Percentiles rank a stretch among this genome's conserved stretches.
Evolutionary conservation across 1,140 invertebrate species (phyloP).

Genomic region (Pemphigus obesinymphae): DNA sequence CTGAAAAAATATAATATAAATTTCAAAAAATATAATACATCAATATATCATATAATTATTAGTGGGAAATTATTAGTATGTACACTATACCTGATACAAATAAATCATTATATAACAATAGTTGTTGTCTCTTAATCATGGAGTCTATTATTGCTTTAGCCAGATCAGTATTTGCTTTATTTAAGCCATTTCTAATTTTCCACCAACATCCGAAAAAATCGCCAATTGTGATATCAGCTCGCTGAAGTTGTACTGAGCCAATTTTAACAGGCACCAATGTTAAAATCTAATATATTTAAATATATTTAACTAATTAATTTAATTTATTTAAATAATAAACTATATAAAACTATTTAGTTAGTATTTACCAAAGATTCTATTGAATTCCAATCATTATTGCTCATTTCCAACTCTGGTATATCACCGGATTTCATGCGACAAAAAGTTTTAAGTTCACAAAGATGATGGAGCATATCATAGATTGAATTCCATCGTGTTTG

Average conservation of each 20-base stretch:
- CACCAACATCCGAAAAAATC: not conserved
- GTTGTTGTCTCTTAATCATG: too few species aligned
- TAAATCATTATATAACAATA: too few species aligned
- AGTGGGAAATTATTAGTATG: too few species aligned
- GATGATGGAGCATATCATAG: not conserved
- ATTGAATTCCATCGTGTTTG: not conserved
- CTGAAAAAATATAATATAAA: too few species aligned
- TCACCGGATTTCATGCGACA: not conserved
- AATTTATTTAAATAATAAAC: not conserved
- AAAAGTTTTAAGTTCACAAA: not conserved
- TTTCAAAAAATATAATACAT: too few species aligned
- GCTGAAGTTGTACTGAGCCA: too few species aligned
- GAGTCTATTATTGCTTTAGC: too few species aligned
- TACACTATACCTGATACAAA: too few species aligned
- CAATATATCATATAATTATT: too few species aligned
- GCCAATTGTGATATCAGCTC: not conserved
- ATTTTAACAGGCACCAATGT: not conserved
- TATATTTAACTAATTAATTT: not conserved
- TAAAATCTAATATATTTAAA: not conserved
- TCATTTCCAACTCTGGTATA: not conserved
- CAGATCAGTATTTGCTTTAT: not conserved
- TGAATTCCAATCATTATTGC: not conserved
- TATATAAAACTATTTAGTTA: not conserved
- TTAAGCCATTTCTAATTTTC: not conserved
- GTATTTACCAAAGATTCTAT: not conserved